Percentiles rank a stretch among this genome's conserved stretches.
Evolutionary conservation across 2,797 vertebrate species (phyloP).

Genomic region (Hylomyscus alleni): DNA sequence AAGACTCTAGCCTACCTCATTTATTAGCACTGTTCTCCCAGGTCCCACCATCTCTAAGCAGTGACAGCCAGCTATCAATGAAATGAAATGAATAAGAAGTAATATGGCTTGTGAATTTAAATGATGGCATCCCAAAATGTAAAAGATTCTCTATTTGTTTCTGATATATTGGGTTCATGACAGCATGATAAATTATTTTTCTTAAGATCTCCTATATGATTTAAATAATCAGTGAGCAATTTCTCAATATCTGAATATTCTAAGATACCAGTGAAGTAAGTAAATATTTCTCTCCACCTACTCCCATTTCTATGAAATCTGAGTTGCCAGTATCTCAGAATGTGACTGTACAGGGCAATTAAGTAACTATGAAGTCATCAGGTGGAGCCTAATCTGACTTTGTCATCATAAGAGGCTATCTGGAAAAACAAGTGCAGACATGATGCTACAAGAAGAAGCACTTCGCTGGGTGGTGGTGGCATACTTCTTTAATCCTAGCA

Average conservation of each 20-base stretch:
- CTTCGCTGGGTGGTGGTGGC: too few relatives aligned
- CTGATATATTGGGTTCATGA: background rate
- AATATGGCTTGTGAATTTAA: background rate
- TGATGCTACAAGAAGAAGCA: background rate
- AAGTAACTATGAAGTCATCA: background rate
- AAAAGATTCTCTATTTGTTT: background rate
- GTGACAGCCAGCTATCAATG: background rate
- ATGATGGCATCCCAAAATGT: background rate
- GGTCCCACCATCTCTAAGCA: background rate
- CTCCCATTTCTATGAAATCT: background rate
- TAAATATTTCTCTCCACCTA: conserved; percentile 10
- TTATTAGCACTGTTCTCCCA: background rate
- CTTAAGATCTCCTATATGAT: background rate
- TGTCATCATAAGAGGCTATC: background rate
- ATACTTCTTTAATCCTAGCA: too few relatives aligned
- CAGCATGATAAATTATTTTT: background rate
- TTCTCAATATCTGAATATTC: conserved; percentile 11
- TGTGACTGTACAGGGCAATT: background rate
- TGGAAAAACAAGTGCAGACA: background rate
- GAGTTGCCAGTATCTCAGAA: background rate
- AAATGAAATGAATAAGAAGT: background rate
- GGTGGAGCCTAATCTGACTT: background rate
- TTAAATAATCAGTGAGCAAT: background rate
- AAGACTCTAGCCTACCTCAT: background rate
- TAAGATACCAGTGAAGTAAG: background rate